Evolutionary conservation across 2,888 invertebrate species (phyloP), one percentile per base, ranked within the genome.

Genomic region (Dasypolia templi): DNA sequence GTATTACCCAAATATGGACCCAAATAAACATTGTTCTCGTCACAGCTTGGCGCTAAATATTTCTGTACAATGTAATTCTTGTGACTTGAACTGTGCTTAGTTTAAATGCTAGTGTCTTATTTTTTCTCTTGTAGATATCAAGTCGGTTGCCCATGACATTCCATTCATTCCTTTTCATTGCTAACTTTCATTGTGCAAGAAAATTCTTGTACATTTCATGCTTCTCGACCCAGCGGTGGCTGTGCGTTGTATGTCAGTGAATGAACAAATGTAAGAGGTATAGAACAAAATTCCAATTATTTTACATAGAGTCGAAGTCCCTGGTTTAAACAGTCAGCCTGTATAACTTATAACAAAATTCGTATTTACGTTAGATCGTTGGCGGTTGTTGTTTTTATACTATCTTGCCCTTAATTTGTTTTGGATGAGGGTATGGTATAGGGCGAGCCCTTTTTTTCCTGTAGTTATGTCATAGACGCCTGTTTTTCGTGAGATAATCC

Each of bases 291-390:
- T n/a, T n/a, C n/a, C n/a, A n/a, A n/a, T 44, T 46, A 22, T 22
- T 53, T 53, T 51, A n/a, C n/a, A 51, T 12, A 1, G 17, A 2
- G 29, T 17, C 2, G 29, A 62, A 1, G 12, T 76, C 39, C 79
- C n/a, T 42, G 1, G 78, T 78, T 53, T 49, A 46, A 22, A 32
- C 7, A 55, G 59, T 32, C 17, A 42, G 1, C 44, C 32, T 26
- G n/a, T 14, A 9, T 32, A 22, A 7, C 61, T 53, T 58, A 71
- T 68, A 72, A 75, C 83, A 83, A 83, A 83, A 83, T 65, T 66
- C 77, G 64, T 74, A 81, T 83, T 72, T 77, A 68, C 53, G 56
- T 46, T 68, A 62, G 53, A 68, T 66, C 44, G 67, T 56, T 66
- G 46, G 46, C 11, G 61, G 68, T 77, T 82, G 51, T 68, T 77